phyloP scores from a whole-genome alignment of 2,888 invertebrate species.

The Leptothorax acervorum region DNA sequence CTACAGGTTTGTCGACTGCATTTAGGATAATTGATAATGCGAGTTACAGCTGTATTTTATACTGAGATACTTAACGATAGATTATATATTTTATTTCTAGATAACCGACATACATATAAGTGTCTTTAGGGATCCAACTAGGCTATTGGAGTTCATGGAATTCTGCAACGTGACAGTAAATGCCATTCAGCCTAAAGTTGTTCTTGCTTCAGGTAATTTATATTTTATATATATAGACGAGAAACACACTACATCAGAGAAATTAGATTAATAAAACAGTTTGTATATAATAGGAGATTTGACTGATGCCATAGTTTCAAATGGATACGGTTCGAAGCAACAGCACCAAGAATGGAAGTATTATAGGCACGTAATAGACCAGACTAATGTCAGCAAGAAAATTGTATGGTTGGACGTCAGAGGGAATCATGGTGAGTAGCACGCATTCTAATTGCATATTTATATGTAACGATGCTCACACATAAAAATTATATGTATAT shows the following conservation, averaged over 20 bases:
- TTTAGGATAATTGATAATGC: not conserved
- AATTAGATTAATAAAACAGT: constrained; percentile 12
- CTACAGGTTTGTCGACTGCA: constrained; percentile 88
- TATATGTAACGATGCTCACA: not conserved
- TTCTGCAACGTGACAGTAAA: constrained; percentile 92
- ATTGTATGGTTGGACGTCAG: constrained; percentile 95
- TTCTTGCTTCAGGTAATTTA: constrained; percentile 91
- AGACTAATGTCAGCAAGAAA: constrained; percentile 89
- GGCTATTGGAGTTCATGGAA: constrained; percentile 92
- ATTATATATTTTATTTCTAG: constrained; percentile 84
- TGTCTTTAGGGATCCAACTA: constrained; percentile 91
- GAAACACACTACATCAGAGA: not conserved
- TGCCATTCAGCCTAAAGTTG: constrained; percentile 91
- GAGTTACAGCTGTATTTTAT: not conserved
- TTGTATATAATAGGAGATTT: constrained; percentile 89
- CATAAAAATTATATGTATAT: not conserved
- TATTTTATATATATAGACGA: not conserved
- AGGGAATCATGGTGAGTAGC: constrained; percentile 94
- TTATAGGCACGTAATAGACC: constrained; percentile 90
- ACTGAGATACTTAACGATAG: not conserved
- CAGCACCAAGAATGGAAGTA: constrained; percentile 93
- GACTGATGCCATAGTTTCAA: constrained; percentile 94
- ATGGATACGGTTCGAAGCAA: constrained; percentile 93
- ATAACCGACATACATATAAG: constrained; percentile 96
- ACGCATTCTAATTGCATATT: constrained; percentile 13